phyloP scores from a whole-genome alignment of 1,140 invertebrate genomes.

The Aphaenogaster floridana region DNA sequence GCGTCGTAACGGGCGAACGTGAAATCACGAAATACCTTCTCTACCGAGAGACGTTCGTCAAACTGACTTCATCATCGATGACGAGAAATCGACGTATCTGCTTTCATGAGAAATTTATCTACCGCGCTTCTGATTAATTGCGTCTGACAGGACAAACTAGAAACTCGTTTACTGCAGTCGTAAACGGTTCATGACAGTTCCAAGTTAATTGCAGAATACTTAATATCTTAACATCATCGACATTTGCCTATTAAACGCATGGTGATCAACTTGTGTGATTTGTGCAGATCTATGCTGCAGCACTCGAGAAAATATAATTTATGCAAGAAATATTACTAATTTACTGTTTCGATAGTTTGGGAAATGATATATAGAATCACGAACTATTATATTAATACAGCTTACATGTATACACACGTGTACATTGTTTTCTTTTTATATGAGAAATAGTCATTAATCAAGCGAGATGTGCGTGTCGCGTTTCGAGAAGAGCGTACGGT shows the following conservation, averaged over 20 bases:
- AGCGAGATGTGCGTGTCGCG: conserved; percentile 50
- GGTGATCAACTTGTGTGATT: neutral
- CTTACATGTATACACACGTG: neutral
- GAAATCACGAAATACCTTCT: conserved; percentile 61
- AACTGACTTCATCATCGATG: conserved; percentile 60
- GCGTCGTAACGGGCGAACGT: conserved; percentile 59
- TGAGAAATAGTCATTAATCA: conserved; percentile 36
- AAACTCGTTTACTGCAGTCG: conserved; percentile 27
- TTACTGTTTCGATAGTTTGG: neutral
- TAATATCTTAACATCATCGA: neutral
- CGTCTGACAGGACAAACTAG: conserved; percentile 52
- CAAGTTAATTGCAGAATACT: conserved; percentile 4
- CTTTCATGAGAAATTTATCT: conserved; percentile 47
- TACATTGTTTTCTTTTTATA: neutral
- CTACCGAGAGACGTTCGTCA: conserved; percentile 47
- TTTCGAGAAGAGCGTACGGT: conserved; percentile 14
- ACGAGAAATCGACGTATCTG: conserved; percentile 61
- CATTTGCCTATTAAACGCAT: neutral
- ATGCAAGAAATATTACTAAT: neutral
- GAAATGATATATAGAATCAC: neutral
- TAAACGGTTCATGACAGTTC: neutral
- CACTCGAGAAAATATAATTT: neutral
- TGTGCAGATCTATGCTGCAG: neutral
- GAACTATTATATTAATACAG: conserved; percentile 3
- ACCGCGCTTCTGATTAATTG: conserved; percentile 53